A percentile compares a stretch with the other conserved stretches of the same genome.
Evolutionary conservation across 2,888 invertebrate genomes (phyloP).

Genomic region (Leucania comma): DNA sequence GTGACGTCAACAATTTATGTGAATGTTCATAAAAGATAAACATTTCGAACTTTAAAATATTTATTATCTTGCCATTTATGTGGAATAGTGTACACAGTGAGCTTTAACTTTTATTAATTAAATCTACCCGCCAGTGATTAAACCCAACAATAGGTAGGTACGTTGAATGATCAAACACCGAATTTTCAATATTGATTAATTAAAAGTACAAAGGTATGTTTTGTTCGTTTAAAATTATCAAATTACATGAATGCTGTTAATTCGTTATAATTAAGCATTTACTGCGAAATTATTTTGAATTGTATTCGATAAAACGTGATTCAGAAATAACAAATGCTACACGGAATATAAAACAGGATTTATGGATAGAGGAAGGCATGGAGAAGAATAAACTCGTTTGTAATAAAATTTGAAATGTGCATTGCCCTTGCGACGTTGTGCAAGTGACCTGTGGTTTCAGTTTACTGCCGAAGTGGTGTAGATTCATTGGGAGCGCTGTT

Average conservation of each 20-base stretch:
- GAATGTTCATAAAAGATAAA: conserved; percentile 28
- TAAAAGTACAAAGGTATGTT: conserved; percentile 43
- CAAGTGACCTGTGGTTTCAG: conserved; percentile 20
- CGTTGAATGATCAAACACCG: conserved; percentile 32
- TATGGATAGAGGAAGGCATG: conserved; percentile 25
- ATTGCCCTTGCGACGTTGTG: conserved; percentile 30
- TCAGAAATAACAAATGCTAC: conserved; percentile 1
- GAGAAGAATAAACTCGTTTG: conserved; percentile 28
- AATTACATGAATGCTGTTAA: conserved; percentile 15
- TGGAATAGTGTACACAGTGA: conserved; percentile 28
- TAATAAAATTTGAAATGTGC: conserved; percentile 50
- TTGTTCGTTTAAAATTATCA: conserved; percentile 36
- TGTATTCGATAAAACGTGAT: background rate
- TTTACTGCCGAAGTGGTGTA: conserved; percentile 36
- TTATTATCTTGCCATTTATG: conserved; percentile 14
- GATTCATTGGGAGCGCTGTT: conserved; percentile 23
- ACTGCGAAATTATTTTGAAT: conserved; percentile 16
- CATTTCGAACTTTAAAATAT: conserved; percentile 15
- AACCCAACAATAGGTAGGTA: conserved; percentile 31
- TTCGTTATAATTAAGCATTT: conserved; percentile 33
- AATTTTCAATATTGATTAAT: conserved; percentile 43
- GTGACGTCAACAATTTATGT: conserved; percentile 32
- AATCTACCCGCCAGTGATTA: conserved; percentile 30
- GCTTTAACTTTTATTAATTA: conserved; percentile 31
- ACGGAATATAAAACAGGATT: conserved; percentile 22